These are phyloP conservation scores for Scomberomorus guttatus DNA, from an alignment of 2,797 vertebrate species.

Conservation along the genomic window DNA sequence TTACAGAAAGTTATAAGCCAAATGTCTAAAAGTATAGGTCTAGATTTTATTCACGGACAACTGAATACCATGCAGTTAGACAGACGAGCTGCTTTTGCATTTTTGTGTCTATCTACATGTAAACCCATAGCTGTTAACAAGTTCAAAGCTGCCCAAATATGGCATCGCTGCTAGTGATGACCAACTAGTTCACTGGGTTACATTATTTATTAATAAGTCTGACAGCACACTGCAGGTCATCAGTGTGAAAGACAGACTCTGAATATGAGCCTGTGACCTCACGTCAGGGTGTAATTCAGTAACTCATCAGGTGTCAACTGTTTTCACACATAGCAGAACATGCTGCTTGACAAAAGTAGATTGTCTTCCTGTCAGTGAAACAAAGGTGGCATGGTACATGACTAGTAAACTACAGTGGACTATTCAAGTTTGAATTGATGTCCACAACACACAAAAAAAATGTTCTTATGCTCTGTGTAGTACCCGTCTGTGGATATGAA, in stretches of 20 bases:
- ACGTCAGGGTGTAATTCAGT: constrained; percentile 28
- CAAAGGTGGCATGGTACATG: not conserved
- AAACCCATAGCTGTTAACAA: constrained; percentile 6
- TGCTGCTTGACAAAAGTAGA: not conserved
- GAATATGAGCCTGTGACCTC: constrained; percentile 49
- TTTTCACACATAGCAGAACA: constrained; percentile 33
- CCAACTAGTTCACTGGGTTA: constrained; percentile 56
- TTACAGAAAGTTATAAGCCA: not conserved
- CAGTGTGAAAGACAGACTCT: constrained; percentile 26
- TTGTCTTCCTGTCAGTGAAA: not conserved
- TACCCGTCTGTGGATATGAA: not conserved
- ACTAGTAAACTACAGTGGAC: not conserved
- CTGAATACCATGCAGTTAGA: not conserved
- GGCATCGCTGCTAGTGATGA: not conserved
- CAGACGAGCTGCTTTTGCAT: not conserved
- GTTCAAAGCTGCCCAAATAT: constrained; percentile 17
- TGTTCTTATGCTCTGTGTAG: not conserved
- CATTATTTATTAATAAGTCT: constrained; percentile 62
- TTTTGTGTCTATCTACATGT: not conserved
- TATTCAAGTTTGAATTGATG: not conserved
- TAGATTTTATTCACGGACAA: not conserved
- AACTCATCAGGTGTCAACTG: constrained; percentile 42
- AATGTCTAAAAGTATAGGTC: too few species aligned
- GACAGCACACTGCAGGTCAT: constrained; percentile 25
- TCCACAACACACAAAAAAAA: not conserved